Evolutionary conservation across 2,113 vertebrate species (phyloP).

Genomic region (Seriola dumerili): DNA sequence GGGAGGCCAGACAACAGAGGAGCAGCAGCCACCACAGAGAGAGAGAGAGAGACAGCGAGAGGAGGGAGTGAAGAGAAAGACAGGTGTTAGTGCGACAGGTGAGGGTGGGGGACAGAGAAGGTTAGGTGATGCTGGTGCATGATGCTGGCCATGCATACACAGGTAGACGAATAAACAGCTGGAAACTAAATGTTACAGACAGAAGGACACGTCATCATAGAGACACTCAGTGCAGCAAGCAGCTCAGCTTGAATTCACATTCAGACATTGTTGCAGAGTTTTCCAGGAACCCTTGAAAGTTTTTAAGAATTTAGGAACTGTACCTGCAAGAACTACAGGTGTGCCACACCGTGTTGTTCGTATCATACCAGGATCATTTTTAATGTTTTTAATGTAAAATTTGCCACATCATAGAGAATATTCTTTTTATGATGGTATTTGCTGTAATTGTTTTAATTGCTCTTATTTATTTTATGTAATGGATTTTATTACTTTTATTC

Average conservation of each 20-base stretch:
- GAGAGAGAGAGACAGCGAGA: constrained; percentile 12
- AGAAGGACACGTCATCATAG: background rate
- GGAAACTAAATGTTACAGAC: background rate
- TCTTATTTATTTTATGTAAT: no score
- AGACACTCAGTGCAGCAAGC: background rate
- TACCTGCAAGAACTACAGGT: background rate
- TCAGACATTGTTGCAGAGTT: no score
- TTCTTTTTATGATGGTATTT: no score
- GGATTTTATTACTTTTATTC: no score
- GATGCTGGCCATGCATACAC: constrained; percentile 8
- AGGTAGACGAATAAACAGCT: background rate
- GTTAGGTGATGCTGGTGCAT: constrained; percentile 28
- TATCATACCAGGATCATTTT: no score
- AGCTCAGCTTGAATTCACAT: no score
- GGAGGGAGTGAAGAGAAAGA: constrained; percentile 52
- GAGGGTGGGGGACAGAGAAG: background rate
- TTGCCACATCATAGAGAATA: no score
- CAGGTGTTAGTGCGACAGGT: constrained; percentile 60
- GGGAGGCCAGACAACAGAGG: constrained; percentile 86
- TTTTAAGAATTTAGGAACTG: no score
- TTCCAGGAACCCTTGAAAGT: no score
- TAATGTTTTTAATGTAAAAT: no score
- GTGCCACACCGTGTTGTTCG: no score
- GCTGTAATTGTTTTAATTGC: no score
- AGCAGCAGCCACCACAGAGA: constrained; percentile 45